Evolutionary conservation across 2,888 invertebrate species (phyloP).

Genomic region (Mamestra brassicae): DNA sequence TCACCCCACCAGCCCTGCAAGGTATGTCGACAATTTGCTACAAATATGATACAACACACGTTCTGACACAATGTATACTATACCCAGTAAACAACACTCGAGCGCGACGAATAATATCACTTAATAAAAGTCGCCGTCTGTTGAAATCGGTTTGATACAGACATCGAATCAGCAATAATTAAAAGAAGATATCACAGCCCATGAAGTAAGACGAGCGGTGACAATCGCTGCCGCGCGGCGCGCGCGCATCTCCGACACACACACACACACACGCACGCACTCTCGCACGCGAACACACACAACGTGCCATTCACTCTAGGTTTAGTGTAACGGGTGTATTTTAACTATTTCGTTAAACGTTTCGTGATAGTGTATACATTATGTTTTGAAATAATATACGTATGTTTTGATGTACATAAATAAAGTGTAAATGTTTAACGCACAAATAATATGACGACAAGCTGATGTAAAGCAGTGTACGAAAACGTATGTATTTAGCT

Average conservation of each 20-base stretch:
- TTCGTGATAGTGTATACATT: conserved; percentile 87
- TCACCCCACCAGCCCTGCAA: conserved; percentile 30
- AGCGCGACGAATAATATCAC: conserved; percentile 29
- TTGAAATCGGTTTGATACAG: conserved; percentile 70
- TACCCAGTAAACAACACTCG: conserved; percentile 16
- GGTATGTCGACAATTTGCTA: conserved; percentile 50
- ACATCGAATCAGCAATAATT: conserved; percentile 84
- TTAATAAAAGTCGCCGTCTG: conserved; percentile 31
- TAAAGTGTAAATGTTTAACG: conserved; percentile 91
- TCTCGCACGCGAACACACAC: conserved; percentile 85
- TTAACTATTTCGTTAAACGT: conserved; percentile 83
- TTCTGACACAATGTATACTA: conserved; percentile 13
- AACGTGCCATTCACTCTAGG: conserved; percentile 79
- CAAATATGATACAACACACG: conserved; percentile 15
- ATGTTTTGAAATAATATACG: conserved; percentile 87
- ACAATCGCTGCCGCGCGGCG: conserved; percentile 75
- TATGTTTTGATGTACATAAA: conserved; percentile 91
- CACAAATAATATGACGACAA: conserved; percentile 88
- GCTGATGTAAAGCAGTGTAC: conserved; percentile 85
- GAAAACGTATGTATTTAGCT: conserved; percentile 88
- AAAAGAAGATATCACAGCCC: conserved; percentile 71
- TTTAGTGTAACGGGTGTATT: conserved; percentile 79
- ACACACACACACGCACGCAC: conserved; percentile 84
- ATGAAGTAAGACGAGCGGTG: conserved; percentile 59
- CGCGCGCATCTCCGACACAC: conserved; percentile 29